Base-by-base conservation (phyloP, 30 jellyfish, hydroid and myxozoan genomes). In the Nemopilema nomurai region DNA sequence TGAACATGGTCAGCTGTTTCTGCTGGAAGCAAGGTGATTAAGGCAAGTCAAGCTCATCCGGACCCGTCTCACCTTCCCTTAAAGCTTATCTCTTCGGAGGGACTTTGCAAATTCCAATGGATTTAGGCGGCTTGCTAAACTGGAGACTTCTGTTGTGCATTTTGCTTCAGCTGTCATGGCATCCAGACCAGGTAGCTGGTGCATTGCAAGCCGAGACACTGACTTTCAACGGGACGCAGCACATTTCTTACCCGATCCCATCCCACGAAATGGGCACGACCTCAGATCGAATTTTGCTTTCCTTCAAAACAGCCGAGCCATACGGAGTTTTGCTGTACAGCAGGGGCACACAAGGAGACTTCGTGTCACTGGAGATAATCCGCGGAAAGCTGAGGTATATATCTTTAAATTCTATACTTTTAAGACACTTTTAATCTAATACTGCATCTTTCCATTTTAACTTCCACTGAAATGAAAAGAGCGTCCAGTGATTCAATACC, bases 341-440 rank as follows among this genome's bases (percentile, higher is more conserved):
- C 71, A 91, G 99, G 18, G 97, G 99, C 49, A 84, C 88, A 26
- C 97, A 94, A 77, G 97, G 97, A 28, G 99, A 94, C 77, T 94
- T 89, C 51, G 70, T 94, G 22, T 51, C 96, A 29, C 52, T 94
- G 84, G 97, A 89, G 71, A 70, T 94, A 49, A 89, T 75, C 49
- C 86, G 99, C 18, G 99, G 99, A 53, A 94, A 94, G 74, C 82
- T 94, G 41, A 91, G 96, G 99, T 94, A 86, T 84, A 90, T 53
- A 6, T 77, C 13, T 30, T 0, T 25, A 19, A 33, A n/a, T 78
- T 49, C 53, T 69, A 3, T 23, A 21, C 13, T 13, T 41, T 41
- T 41, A 41, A 3, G 6, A 3, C 69, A 20, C 8, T 28, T 30
- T 16, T 72, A 28, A 9, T 9, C 24, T 23, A 13, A 25, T 24